Percentiles rank a stretch among this genome's conserved stretches.
phyloP scores from a whole-genome alignment of 2,888 invertebrate species.

The Ernsta delagoae region DNA sequence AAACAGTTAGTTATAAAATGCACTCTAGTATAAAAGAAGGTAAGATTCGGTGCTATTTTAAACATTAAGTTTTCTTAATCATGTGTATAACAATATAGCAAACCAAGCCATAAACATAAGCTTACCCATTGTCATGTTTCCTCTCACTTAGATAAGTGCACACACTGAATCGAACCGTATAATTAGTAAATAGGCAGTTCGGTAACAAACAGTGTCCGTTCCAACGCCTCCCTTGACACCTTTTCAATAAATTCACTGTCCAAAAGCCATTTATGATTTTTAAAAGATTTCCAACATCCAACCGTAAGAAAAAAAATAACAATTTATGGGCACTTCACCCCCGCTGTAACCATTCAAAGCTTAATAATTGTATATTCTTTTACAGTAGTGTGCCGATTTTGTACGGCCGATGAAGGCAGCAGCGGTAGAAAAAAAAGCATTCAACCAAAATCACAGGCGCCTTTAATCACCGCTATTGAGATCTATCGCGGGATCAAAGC shows the following conservation, averaged over 20 bases:
- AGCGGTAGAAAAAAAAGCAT: constrained; percentile 69
- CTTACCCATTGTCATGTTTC: constrained; percentile 27
- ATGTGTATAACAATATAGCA: background rate
- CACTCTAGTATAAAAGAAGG: too few species aligned
- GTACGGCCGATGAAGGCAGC: constrained; percentile 77
- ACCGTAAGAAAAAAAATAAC: constrained; percentile 66
- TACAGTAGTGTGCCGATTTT: constrained; percentile 83
- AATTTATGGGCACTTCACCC: constrained; percentile 84
- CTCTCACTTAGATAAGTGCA: constrained; percentile 25
- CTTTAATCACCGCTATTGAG: constrained; percentile 85
- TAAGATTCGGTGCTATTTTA: too few species aligned
- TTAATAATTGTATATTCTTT: constrained; percentile 85
- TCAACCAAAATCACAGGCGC: constrained; percentile 84
- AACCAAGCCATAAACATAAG: background rate
- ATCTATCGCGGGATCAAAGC: constrained; percentile 83
- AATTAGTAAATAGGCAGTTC: constrained; percentile 71
- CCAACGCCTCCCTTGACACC: constrained; percentile 66
- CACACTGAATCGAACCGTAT: constrained; percentile 58
- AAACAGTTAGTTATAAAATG: too few species aligned
- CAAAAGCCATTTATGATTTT: constrained; percentile 75
- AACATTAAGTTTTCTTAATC: too few species aligned
- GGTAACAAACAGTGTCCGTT: constrained; percentile 54
- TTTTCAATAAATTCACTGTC: constrained; percentile 68
- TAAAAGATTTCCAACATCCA: constrained; percentile 74
- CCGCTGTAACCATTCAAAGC: constrained; percentile 84